Evolutionary conservation across 2,797 vertebrate species (phyloP).

Genomic region (Odontamblyopus rebecca): DNA sequence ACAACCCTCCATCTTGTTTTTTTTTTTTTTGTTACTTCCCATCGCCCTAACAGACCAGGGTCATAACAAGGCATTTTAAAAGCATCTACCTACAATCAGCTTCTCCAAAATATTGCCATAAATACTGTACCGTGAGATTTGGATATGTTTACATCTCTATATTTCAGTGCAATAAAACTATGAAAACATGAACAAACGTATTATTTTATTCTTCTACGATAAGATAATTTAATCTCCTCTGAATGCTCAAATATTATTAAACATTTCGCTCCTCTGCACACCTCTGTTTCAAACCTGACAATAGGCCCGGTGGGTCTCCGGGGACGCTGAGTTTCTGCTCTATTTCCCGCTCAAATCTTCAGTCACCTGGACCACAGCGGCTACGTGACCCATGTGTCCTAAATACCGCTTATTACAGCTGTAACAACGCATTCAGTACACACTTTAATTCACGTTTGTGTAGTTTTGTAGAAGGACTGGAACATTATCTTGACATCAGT

Average conservation of each 20-base stretch:
- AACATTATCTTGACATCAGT: background rate
- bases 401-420: background rate
- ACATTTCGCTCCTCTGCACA: constrained; percentile 11
- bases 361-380: constrained; percentile 10
- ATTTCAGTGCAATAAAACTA: too few relatives aligned
- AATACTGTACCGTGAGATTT: too few relatives aligned
- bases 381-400: background rate
- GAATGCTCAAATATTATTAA: background rate
- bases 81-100: too few relatives aligned
- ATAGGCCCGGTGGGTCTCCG: background rate
- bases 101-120: too few relatives aligned
- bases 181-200: too few relatives aligned
- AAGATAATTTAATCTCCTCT: too few relatives aligned
- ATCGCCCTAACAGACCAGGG: too few relatives aligned
- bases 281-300: constrained; percentile 17
- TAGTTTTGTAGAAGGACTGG: background rate
- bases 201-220: too few relatives aligned
- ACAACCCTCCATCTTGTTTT: too few relatives aligned
- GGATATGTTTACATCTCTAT: too few relatives aligned
- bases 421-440: background rate
- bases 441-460: background rate
- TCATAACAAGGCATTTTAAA: too few relatives aligned
- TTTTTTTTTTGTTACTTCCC: too few relatives aligned
- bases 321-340: constrained; percentile 13
- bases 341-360: constrained; percentile 6